Conservation (phyloP, 2,113 vertebrate genomes). For the Alectura lathami region DNA sequence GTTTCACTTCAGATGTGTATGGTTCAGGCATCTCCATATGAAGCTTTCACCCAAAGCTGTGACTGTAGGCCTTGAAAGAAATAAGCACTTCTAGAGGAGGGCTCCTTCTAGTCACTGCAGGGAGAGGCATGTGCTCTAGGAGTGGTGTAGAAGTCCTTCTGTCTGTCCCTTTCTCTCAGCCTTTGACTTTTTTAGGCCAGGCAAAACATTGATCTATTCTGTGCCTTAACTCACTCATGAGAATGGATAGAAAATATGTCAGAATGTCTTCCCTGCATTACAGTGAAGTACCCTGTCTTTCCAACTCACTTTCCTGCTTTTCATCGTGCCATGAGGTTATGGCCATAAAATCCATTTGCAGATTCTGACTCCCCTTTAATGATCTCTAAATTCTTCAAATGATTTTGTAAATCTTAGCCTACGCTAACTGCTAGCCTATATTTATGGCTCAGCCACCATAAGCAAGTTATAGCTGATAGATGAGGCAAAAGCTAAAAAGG, state of each 20-base stretch:
- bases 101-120: not conserved
- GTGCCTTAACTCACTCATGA: not conserved
- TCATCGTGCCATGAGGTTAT: not conserved
- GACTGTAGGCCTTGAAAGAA: not conserved
- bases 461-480: conserved; percentile 23
- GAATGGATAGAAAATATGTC: not conserved
- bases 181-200: conserved; percentile 3
- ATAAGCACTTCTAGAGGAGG: not conserved
- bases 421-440: not conserved
- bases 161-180: not conserved
- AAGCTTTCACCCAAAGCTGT: not conserved
- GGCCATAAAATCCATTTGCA: not conserved
- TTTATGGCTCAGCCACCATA: conserved; percentile 17
- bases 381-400: conserved; percentile 9
- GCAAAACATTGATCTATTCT: not conserved
- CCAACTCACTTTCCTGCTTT: not conserved
- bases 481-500: conserved; percentile 64
- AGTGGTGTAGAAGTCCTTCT: not conserved
- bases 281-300: not conserved
- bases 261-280: not conserved
- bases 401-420: conserved; percentile 1
- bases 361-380: not conserved
- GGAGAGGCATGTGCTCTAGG: not conserved
- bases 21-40: not conserved
- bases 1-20: not conserved